These are phyloP conservation scores for Hylaea fasciaria DNA, from an alignment of 2,888 invertebrate species.

Conservation along the genomic window DNA sequence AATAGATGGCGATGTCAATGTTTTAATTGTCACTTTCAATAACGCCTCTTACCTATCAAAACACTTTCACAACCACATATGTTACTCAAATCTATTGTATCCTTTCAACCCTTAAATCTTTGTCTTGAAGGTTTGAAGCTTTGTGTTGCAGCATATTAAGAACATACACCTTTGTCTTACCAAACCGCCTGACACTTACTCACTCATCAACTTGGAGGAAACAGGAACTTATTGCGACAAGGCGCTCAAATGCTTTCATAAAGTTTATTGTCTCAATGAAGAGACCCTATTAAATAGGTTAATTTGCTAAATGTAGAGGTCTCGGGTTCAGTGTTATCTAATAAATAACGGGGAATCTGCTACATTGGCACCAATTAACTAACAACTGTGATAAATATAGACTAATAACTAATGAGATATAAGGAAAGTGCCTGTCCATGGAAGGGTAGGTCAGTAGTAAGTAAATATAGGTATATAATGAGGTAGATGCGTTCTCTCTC, in stretches of 20 bases:
- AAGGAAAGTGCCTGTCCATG: no score
- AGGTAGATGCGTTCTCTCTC: neutral
- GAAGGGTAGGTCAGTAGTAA: no score
- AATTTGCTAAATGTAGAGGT: slow-evolving; percentile 75
- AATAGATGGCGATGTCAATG: slow-evolving; percentile 14
- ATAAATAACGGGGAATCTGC: slow-evolving; percentile 53
- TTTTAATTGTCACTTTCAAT: slow-evolving; percentile 35
- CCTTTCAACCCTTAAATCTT: slow-evolving; percentile 32
- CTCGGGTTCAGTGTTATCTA: slow-evolving; percentile 73
- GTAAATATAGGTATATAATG: no score
- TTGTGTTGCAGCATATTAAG: slow-evolving; percentile 2
- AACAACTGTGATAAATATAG: neutral
- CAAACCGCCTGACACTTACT: slow-evolving; percentile 1
- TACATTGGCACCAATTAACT: slow-evolving; percentile 26
- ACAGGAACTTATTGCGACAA: neutral
- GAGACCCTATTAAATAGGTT: slow-evolving; percentile 52
- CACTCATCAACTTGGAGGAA: neutral
- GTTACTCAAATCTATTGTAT: slow-evolving; percentile 16
- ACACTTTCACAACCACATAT: slow-evolving; percentile 40
- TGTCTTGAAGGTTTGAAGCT: slow-evolving; percentile 6
- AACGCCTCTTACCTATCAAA: slow-evolving; percentile 36
- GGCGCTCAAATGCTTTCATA: slow-evolving; percentile 1
- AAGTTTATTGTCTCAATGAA: slow-evolving; percentile 25
- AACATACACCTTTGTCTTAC: slow-evolving; percentile 1
- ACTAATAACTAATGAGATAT: neutral